These are phyloP conservation scores for Gallinago jamesoni DNA, from an alignment of 2,113 vertebrate species.

Conservation along the genomic window DNA sequence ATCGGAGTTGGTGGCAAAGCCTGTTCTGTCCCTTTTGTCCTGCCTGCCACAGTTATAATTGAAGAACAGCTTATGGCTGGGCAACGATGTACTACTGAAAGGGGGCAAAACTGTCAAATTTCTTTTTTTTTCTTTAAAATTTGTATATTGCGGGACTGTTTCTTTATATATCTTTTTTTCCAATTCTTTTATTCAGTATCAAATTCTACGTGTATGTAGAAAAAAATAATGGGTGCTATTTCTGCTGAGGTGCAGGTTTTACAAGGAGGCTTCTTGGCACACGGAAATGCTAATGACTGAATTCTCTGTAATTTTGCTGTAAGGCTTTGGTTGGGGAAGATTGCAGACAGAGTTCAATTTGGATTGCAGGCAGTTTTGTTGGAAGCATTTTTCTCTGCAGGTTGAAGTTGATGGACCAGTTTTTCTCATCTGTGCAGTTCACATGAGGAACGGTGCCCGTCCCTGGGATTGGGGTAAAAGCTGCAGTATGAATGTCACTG, in stretches of 20 bases:
- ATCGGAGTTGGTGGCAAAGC: neutral
- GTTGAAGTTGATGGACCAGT: conserved; percentile 6
- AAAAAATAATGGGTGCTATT: neutral
- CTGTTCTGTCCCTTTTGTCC: neutral
- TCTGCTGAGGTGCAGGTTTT: neutral
- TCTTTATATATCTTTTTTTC: neutral
- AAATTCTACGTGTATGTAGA: neutral
- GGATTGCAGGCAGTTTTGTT: neutral
- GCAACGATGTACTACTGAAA: neutral
- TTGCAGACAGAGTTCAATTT: neutral
- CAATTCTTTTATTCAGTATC: neutral
- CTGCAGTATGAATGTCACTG: neutral
- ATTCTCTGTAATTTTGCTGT: neutral
- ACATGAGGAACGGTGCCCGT: neutral
- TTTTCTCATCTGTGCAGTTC: neutral
- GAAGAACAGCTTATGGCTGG: neutral
- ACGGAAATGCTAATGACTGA: neutral
- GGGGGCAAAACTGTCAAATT: neutral
- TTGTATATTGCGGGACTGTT: neutral
- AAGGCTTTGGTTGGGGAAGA: neutral
- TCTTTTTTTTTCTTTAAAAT: neutral
- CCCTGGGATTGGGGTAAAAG: neutral
- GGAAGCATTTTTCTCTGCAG: neutral
- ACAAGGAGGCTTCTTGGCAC: neutral
- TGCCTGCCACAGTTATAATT: neutral